Percentiles rank a stretch among this genome's conserved stretches.
Evolutionary conservation across 2,797 vertebrate species (phyloP).

Genomic region (Ataeniobius toweri): DNA sequence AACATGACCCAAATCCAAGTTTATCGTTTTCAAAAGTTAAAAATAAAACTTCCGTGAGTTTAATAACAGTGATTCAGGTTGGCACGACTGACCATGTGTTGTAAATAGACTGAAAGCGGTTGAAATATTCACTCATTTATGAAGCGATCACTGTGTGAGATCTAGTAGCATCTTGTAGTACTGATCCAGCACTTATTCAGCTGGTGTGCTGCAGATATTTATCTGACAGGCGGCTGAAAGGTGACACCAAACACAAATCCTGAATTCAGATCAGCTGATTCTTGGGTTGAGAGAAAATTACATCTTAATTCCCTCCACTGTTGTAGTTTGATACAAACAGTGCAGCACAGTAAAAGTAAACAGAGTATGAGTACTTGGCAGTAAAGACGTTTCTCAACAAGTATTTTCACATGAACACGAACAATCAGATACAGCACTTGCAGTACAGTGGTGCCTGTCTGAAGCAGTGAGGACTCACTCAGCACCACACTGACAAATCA

Average conservation of each 20-base stretch:
- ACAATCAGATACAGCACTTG: background rate
- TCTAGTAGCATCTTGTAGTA: background rate
- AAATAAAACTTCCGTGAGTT: background rate
- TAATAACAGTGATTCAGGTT: background rate
- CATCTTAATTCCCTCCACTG: background rate
- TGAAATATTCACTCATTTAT: background rate
- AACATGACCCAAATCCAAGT: background rate
- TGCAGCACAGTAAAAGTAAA: conserved; percentile 32
- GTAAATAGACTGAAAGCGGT: background rate
- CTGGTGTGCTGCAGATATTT: background rate
- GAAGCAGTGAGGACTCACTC: background rate
- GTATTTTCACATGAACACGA: background rate
- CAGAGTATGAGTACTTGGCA: conserved; percentile 35
- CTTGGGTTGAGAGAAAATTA: background rate
- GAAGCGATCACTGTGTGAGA: background rate
- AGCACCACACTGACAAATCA: conserved; percentile 20
- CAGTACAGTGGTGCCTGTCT: conserved; percentile 3
- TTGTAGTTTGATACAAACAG: conserved; percentile 26
- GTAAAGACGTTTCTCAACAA: conserved; percentile 9
- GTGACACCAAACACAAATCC: background rate
- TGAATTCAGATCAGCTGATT: background rate
- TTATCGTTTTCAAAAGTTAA: background rate
- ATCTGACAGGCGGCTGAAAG: background rate
- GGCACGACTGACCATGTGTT: background rate
- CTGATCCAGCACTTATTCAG: background rate